Evolutionary conservation across 2,113 vertebrate species (phyloP).

Genomic region (Grammomys dolichurus): DNA sequence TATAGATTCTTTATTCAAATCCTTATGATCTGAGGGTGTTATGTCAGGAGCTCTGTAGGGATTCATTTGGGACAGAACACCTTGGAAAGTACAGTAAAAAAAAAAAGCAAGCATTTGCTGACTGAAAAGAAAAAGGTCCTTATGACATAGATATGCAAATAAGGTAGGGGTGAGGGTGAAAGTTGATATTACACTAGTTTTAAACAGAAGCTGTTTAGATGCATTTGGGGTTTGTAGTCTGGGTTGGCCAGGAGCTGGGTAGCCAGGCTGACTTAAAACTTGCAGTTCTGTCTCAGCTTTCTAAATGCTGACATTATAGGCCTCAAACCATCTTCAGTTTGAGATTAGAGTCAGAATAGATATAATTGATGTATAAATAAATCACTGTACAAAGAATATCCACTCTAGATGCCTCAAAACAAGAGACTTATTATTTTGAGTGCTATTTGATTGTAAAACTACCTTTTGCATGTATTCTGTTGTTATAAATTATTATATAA

Average conservation of each 20-base stretch:
- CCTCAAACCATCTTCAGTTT: neutral
- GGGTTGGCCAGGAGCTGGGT: neutral
- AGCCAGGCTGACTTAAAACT: neutral
- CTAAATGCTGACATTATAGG: neutral
- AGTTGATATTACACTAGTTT: neutral
- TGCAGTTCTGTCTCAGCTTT: neutral
- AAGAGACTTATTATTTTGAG: neutral
- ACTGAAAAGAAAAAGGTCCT: neutral
- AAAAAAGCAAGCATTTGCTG: neutral
- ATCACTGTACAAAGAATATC: neutral
- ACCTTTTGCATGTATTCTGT: neutral
- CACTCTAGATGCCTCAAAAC: neutral
- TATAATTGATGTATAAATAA: neutral
- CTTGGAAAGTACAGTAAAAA: neutral
- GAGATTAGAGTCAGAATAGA: neutral
- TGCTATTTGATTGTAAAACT: neutral
- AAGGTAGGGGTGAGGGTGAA: neutral
- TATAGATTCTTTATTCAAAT: neutral
- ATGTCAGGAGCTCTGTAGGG: neutral
- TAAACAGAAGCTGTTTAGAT: neutral
- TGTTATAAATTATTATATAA: conserved; percentile 13
- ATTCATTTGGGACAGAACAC: neutral
- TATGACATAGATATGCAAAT: conserved; percentile 1
- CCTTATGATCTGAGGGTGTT: neutral
- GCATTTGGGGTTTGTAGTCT: neutral